These are phyloP conservation scores for Blastobasis lacticolella DNA, from an alignment of 2,888 invertebrate species.

Conservation along the genomic window DNA sequence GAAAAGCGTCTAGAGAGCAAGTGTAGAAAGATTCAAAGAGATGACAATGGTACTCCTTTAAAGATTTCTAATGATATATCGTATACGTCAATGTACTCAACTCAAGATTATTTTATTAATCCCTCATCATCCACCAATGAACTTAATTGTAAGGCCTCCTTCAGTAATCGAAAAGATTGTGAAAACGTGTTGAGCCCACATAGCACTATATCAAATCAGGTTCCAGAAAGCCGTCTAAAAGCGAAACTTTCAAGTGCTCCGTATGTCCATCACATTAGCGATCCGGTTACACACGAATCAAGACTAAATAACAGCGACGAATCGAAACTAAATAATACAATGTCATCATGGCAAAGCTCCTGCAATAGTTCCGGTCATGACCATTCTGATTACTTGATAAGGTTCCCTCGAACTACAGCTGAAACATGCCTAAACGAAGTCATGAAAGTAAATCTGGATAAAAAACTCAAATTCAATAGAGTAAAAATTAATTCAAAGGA, in stretches of 20 bases:
- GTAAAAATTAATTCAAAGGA: neutral
- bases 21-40: no score
- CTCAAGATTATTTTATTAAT: no score
- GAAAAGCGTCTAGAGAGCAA: no score
- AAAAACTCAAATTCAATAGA: constrained; percentile 2
- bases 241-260: neutral
- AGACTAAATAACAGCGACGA: no score
- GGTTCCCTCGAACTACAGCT: constrained; percentile 15
- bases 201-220: neutral
- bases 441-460: constrained; percentile 11
- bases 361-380: constrained; percentile 18
- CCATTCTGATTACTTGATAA: constrained; percentile 15
- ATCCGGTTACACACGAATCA: no score
- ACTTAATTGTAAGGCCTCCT: no score
- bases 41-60: no score
- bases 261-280: no score
- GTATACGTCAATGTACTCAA: no score
- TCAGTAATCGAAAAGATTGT: no score
- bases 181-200: neutral
- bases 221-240: neutral
- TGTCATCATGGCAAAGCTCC: constrained; percentile 14
- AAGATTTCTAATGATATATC: no score
- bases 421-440: constrained; percentile 17
- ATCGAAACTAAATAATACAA: neutral
- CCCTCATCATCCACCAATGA: no score